Evolutionary conservation across 1,140 invertebrate genomes (phyloP), one percentile per base, ranked within the genome.

Genomic region (Sitophilus oryzae): DNA sequence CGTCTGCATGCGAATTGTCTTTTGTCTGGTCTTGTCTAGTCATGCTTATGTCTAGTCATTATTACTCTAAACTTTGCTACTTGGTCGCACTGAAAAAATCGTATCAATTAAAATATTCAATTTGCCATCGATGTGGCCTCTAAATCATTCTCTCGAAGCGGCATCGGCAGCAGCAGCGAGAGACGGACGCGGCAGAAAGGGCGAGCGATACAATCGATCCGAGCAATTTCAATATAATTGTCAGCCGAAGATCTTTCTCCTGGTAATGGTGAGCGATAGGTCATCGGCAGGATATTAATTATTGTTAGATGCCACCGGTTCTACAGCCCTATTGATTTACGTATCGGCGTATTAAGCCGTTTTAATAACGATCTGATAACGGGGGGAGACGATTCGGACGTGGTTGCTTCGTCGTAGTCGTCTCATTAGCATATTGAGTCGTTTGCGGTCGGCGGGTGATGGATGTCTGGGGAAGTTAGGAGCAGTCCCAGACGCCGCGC

Each of bases 211-310:
- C 42, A 53, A 53, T 53, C 51, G 43, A 44, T 52, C 35, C 18
- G 15, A 8, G 40, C 30, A 43, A 52, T 46, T 36, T 45, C 51
- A 46, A 53, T 53, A 53, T 53, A 53, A 53, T 53, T 53, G 51
- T 53, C 51, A 53, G 43, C 11, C 51, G 46, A 52, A 53, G 51
- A 53, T 46, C 51, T 23, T n/a, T n/a, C n/a, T n/a, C 18, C 23
- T 53, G 45, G 42, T 53, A 53, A 53, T 53, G 15, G 42, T 40
- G 51, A 53, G 18, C 40, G 51, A 53, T 53, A 45, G 51, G 51
- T 53, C 51, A 53, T 45, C 51, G 35, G 51, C 51, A 23, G 51
- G 51, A 53, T 53, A 53, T 53, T 53, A 53, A 53, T 53, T 53
- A 53, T 43, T 53, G 46, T 53, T 53, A 46, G 51, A 53, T 53